Evolutionary conservation across 2,797 vertebrate species (phyloP).

Genomic region (Ciconia nigra): DNA sequence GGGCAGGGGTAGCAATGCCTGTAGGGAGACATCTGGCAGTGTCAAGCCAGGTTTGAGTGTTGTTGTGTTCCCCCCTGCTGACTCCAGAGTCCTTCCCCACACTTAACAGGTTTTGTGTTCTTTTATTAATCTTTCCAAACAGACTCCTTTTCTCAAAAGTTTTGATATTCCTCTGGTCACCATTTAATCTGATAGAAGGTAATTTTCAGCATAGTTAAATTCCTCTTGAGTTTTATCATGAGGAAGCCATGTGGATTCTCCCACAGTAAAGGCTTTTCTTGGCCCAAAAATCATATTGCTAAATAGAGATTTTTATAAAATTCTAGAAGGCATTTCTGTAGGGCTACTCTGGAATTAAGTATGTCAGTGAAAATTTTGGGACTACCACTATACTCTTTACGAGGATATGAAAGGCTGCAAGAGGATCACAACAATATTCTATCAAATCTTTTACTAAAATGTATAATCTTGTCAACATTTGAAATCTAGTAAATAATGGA

Average conservation of each 20-base stretch:
- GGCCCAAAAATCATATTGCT: neutral
- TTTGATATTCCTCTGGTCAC: neutral
- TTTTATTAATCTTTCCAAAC: neutral
- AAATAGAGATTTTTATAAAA: neutral
- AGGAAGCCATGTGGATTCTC: neutral
- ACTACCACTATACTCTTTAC: neutral
- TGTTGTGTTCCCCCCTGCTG: neutral
- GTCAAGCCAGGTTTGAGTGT: neutral
- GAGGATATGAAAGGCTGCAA: neutral
- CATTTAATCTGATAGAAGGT: neutral
- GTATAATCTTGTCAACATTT: neutral
- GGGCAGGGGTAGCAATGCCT: too few relatives aligned
- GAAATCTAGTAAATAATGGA: neutral
- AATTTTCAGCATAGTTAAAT: neutral
- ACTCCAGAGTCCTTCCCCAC: neutral
- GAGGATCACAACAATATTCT: neutral
- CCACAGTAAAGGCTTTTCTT: neutral
- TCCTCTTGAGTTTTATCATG: neutral
- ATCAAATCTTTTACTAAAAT: neutral
- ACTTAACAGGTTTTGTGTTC: neutral
- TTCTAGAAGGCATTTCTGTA: neutral
- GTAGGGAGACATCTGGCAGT: neutral
- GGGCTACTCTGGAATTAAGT: neutral
- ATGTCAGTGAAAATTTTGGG: neutral
- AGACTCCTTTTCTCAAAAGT: neutral